phyloP scores from a whole-genome alignment of 2,888 invertebrate genomes.

The Epiblema foenella region DNA sequence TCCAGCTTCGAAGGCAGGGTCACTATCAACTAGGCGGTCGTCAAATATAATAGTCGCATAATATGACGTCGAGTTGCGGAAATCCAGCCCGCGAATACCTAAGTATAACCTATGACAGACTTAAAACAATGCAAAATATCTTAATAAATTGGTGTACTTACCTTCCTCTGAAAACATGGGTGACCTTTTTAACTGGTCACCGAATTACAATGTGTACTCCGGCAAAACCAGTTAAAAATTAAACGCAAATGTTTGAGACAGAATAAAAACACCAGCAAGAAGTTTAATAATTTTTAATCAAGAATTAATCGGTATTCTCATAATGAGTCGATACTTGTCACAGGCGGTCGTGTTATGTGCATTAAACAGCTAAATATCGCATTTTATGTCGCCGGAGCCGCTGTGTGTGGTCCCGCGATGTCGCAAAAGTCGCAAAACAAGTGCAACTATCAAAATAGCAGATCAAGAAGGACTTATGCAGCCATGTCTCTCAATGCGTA shows the following conservation, averaged over 20 bases:
- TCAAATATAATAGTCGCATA: too few species aligned
- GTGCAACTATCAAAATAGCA: not conserved
- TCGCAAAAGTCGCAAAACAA: not conserved
- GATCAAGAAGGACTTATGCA: not conserved
- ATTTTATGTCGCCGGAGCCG: constrained; percentile 12
- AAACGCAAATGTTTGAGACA: not conserved
- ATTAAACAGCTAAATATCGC: constrained; percentile 7
- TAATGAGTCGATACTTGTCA: constrained; percentile 16
- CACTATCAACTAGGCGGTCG: too few species aligned
- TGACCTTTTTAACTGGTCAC: too few species aligned
- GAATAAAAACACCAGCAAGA: constrained; percentile 6
- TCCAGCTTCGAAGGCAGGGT: too few species aligned
- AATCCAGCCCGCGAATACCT: too few species aligned
- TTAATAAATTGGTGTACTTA: too few species aligned
- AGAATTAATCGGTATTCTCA: not conserved
- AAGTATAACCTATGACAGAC: too few species aligned
- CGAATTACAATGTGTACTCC: not conserved
- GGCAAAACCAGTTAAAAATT: not conserved
- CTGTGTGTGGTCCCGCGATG: constrained; percentile 17
- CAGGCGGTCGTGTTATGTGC: constrained; percentile 8
- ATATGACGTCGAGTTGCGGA: too few species aligned
- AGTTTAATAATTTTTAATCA: constrained; percentile 13
- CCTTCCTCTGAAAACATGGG: too few species aligned
- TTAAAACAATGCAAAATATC: too few species aligned
- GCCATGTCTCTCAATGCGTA: not conserved